phyloP scores from a whole-genome alignment of 30 jellyfish, hydroid and myxozoan genomes.

The Aurelia sp. region DNA sequence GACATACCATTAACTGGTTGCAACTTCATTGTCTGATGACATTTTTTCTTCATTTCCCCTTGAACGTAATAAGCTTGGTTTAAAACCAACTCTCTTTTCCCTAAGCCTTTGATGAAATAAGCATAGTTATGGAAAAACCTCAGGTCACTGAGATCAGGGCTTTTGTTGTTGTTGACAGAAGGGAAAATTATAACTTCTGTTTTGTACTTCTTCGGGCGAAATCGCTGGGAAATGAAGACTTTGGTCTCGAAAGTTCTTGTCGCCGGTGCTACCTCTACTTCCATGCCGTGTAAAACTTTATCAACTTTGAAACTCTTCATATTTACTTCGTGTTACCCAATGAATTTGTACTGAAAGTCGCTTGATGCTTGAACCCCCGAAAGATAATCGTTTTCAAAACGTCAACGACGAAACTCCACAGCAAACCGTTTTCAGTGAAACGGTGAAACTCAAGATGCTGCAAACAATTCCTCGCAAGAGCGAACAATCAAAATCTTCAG shows the following conservation, averaged over 20 bases:
- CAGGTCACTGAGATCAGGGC: slow-evolving; percentile 18
- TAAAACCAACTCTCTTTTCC: slow-evolving; percentile 22
- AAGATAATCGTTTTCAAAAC: background rate
- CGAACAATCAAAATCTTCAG: no score
- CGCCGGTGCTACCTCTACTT: slow-evolving; percentile 51
- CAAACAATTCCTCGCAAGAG: no score
- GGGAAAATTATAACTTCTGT: slow-evolving; percentile 55
- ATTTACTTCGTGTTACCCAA: background rate
- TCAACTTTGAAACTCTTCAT: slow-evolving; percentile 68
- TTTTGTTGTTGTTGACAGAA: slow-evolving; percentile 5
- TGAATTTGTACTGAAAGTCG: background rate
- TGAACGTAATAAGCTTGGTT: slow-evolving; percentile 50
- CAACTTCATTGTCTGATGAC: slow-evolving; percentile 56
- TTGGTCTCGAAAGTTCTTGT: slow-evolving; percentile 44
- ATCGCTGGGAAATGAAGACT: slow-evolving; percentile 39
- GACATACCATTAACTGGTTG: slow-evolving; percentile 7
- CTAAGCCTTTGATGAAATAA: slow-evolving; percentile 39
- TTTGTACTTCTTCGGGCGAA: slow-evolving; percentile 60
- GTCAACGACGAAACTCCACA: no score
- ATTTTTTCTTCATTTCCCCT: slow-evolving; percentile 54
- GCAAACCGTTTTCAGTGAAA: no score
- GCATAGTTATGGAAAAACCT: slow-evolving; percentile 26
- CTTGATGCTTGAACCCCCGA: background rate
- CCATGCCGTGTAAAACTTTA: slow-evolving; percentile 56
- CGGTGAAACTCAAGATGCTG: no score